Percentiles rank a stretch among this genome's conserved stretches.
Evolutionary conservation across 2,113 vertebrate species (phyloP).

Genomic region (Callithrix jacchus): DNA sequence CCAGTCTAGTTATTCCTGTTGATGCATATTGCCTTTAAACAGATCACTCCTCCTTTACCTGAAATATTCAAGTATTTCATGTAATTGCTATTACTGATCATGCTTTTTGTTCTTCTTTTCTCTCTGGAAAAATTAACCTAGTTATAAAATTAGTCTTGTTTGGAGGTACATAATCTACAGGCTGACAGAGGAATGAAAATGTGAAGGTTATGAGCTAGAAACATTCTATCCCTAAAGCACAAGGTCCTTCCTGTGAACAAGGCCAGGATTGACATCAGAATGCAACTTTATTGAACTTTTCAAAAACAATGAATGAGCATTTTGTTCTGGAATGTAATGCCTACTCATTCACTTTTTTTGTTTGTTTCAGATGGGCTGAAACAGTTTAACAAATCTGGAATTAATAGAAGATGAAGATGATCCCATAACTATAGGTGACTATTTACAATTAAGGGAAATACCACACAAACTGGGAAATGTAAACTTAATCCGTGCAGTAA

Average conservation of each 20-base stretch:
- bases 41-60: background rate
- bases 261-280: conserved; percentile 41
- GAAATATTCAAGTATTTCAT: conserved; percentile 11
- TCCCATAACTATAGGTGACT: background rate
- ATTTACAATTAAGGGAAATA: background rate
- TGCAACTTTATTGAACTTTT: conserved; percentile 38
- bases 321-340: conserved; percentile 18
- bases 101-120: background rate
- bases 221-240: conserved; percentile 48
- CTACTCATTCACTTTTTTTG: background rate
- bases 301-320: background rate
- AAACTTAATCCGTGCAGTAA: conserved; percentile 9
- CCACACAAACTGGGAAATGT: background rate
- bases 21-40: background rate
- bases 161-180: conserved; percentile 31
- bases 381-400: background rate
- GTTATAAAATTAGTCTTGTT: conserved; percentile 13
- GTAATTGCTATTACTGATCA: background rate
- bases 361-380: background rate
- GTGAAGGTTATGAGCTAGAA: conserved; percentile 62
- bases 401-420: conserved; percentile 16
- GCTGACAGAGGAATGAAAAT: conserved; percentile 47
- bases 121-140: background rate
- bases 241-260: conserved; percentile 71
- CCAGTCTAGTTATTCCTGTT: background rate